Base-by-base conservation (phyloP, 2,888 invertebrate genomes). In the Hypercompe scribonia region DNA sequence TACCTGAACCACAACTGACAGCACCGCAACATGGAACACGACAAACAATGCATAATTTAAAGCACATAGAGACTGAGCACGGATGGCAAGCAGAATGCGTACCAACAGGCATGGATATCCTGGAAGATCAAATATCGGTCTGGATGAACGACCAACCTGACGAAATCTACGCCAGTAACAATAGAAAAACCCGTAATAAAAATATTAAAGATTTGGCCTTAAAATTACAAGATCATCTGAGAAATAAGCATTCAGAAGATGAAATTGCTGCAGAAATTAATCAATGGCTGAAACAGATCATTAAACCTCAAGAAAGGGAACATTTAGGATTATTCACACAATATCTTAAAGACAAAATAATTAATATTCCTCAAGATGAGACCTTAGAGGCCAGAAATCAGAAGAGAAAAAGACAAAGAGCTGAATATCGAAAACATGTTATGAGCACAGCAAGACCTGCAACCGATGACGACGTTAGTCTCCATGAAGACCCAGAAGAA, bases 41-140 rank as follows among this genome's bases (percentile, higher is more conserved):
- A 39, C 88, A 91, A 82, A 82, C 77, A 0, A 87, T 89, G 80
- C 79, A 78, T 68, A 84, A 86, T 70, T 73, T 86, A 36, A 84
- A 85, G 70, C 78, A 84, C 34, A 77, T 76, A 67, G 79, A 85
- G 70, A 69, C 69, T 24, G 79, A 82, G 28, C 28, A 31, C 4
- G 80, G 75, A 11, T 82, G 78, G 80, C 50, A 79, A 8, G 81
- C 84, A 46, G 74, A 84, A 50, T 85, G 81, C 74, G 70, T 86
- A 39, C 84, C 88, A 18, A 83, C 83, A 73, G 85, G 83, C 13
- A 77, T 82, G 68, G 89, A 91, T 74, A 79, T 90, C 11, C 69
- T 92, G 75, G 85, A 90, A 89, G 90, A 92, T 74, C 87, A 90
- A 83, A 90, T 92, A 78, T 90, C 90, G 0, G 86, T 88, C 24